Conservation (phyloP, 2,797 vertebrate species). For the Sebastes reedi region DNA sequence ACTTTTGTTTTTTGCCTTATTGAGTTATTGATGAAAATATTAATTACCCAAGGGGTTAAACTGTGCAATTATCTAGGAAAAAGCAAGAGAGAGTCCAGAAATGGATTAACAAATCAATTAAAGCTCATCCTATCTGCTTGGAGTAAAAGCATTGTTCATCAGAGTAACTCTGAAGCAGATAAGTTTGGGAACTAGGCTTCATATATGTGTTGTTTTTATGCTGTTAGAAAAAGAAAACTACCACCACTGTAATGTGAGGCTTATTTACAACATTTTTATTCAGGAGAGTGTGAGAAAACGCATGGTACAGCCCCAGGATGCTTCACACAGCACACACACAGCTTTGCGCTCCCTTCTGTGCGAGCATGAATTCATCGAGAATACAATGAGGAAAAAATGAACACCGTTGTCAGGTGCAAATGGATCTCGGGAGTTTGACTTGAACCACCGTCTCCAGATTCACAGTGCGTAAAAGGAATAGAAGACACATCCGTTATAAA, state of each 20-base stretch:
- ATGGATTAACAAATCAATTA: conserved; percentile 28
- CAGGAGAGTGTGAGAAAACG: conserved; percentile 27
- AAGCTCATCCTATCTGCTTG: neutral
- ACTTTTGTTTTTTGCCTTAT: neutral
- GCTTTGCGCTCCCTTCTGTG: conserved; percentile 28
- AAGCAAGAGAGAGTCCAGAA: conserved; percentile 5
- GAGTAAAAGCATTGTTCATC: conserved; percentile 12
- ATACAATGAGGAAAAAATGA: conserved; percentile 34
- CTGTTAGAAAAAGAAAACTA: neutral
- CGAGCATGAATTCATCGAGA: conserved; percentile 33
- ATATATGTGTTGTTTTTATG: neutral
- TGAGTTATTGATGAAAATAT: neutral
- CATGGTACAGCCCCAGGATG: conserved; percentile 32
- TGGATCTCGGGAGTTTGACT: conserved; percentile 43
- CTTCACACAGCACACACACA: conserved; percentile 19
- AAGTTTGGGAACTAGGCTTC: conserved; percentile 33
- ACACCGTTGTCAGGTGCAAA: conserved; percentile 32
- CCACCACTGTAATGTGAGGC: neutral
- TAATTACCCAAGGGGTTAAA: neutral
- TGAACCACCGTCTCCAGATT: conserved; percentile 36
- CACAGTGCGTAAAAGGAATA: neutral
- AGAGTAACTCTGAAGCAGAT: conserved; percentile 35
- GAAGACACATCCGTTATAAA: conserved; percentile 30
- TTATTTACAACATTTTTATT: conserved; percentile 20
- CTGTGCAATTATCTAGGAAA: neutral